A percentile compares a stretch with the other conserved stretches of the same genome.
Conservation (phyloP, 2,113 vertebrate species). For the Collichthys lucidus region DNA sequence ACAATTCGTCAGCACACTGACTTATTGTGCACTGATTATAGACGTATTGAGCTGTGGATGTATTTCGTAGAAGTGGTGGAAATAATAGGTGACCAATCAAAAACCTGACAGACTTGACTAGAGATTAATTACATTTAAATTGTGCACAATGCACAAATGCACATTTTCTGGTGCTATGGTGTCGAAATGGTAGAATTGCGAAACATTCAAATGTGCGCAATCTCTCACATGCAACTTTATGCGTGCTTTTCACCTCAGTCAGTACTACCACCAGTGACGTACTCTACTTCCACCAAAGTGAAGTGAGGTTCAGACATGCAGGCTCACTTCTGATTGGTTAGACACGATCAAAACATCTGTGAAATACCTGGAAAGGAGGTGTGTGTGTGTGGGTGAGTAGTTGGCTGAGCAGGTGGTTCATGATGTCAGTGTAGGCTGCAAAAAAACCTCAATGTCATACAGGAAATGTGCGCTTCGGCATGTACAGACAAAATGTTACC, state of each 20-base stretch:
- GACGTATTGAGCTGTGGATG: not conserved
- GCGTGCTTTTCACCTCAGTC: not conserved
- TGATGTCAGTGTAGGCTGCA: constrained; percentile 42
- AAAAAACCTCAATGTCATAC: constrained; percentile 36
- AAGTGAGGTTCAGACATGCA: constrained; percentile 26
- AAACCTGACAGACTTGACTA: constrained; percentile 13
- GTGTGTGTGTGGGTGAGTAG: not conserved
- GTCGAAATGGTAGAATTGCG: not conserved
- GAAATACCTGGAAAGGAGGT: constrained; percentile 18
- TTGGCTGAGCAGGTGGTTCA: not conserved
- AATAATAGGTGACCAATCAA: constrained; percentile 28
- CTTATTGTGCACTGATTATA: not conserved
- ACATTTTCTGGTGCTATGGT: not conserved
- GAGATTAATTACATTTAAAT: constrained; percentile 2
- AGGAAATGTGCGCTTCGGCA: constrained; percentile 46
- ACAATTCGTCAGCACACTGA: constrained; percentile 19
- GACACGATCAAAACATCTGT: constrained; percentile 53
- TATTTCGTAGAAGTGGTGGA: constrained; percentile 13
- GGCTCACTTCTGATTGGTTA: constrained; percentile 30
- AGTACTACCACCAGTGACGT: constrained; percentile 2
- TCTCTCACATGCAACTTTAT: not conserved
- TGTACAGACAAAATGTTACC: constrained; percentile 41
- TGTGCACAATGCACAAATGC: not conserved
- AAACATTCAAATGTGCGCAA: not conserved
- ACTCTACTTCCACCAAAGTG: constrained; percentile 15